Base-by-base conservation (phyloP, 2,888 invertebrate species). In the Sinhomidia bicolor region DNA sequence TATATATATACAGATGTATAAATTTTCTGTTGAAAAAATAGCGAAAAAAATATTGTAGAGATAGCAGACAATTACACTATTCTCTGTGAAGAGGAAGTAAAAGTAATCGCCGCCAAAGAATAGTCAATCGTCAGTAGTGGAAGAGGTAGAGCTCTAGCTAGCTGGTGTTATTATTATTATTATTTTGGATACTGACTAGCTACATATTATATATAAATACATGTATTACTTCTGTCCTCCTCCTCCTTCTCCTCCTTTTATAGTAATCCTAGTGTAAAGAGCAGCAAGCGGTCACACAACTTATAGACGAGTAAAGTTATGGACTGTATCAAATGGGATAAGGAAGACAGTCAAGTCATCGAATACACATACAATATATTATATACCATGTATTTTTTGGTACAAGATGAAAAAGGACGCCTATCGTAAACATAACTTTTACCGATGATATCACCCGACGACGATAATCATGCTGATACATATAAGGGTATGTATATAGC, bases 281-380 rank as follows among this genome's bases (percentile, higher is more conserved):
- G 36, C 71, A 71, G 20, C 71, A 20, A 26, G 62, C 26, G 14
- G 32, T 17, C 29, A 82, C 62, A 47, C n/a, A n/a, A 68, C 54
- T 82, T 82, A 47, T 51, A 83, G 20, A 78, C 17, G 47, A 36
- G 26, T n/a, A 78, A 71, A 57, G 62, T 85, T 89, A 85, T 76
- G 85, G 20, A 84, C 65, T 85, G 76, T 82, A 85, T 89, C 81
- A 89, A 89, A 85, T 89, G 85, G 85, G 82, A 81, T 85, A 81
- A 85, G 85, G 68, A 57, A 57, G 51, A 85, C 36, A 41, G 57
- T 44, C n/a, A 60, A 68, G 32, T 32, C 17, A 26, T 62, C n/a
- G n/a, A n/a, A n/a, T n/a, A n/a, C n/a, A n/a, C n/a, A n/a, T n/a
- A n/a, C n/a, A n/a, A n/a, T n/a, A n/a, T n/a, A n/a, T n/a, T n/a